Base-by-base conservation (phyloP, 2,888 invertebrate species). In the Rhimphoctona megacephalus region DNA sequence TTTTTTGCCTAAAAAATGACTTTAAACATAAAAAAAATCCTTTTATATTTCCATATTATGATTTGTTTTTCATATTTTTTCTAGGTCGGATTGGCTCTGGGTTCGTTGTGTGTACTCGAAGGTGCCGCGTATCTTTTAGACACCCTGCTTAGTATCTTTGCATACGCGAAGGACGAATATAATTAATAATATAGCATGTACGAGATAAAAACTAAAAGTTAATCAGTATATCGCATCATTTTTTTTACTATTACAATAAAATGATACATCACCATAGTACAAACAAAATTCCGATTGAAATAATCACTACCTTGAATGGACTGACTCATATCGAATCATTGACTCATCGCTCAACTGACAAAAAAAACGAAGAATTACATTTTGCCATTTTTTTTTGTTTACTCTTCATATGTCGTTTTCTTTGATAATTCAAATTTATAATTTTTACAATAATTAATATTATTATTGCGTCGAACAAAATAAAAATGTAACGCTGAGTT, bases 91-190 rank as follows among this genome's bases (percentile, higher is more conserved):
- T 94, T 98, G 74, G 98, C 98, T 0, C 95, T 98, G 89, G 98
- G 98, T 17, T 96, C 97, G 3, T 95, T 98, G 25, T 97, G 98
- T 93, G 96, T 98, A 74, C 95, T 98, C 89, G 96, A 96, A 91
- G 98, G 97, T 17, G 97, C 97, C 0, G 95, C 97, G 0, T 98
- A 98, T 93, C 94, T 98, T 11, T 94, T 97, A n/a, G 98, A 98
- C 91, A 96, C 97, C 0, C 97, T 97, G 0, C 94, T 98, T 52
- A 96, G 97, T 43, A 96, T 97, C 91, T 96, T 97, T 91, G 97
- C 97, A 91, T 97, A 96, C 92, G 96, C 96, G 46, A 97, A 97
- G 93, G 96, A 96, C 69, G 95, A 96, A 95, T 96, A 95, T 70
- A 89, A 91, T 85, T 92, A 89, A 81, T 74, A 25, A 77, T 70